phyloP scores from a whole-genome alignment of 1,140 invertebrate genomes.

The Drosophila sechellia region DNA sequence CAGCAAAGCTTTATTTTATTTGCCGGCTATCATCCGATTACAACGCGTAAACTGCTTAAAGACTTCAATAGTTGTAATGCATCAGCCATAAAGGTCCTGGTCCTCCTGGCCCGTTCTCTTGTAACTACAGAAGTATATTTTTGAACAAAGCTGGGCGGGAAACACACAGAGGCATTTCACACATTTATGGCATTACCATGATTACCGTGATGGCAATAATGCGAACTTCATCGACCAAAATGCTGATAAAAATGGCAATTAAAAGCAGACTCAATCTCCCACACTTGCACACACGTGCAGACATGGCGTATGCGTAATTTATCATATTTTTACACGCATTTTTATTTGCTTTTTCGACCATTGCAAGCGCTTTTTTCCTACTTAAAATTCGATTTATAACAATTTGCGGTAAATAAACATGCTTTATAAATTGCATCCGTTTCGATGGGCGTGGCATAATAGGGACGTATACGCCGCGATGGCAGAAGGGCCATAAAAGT shows the following conservation, averaged over 20 bases:
- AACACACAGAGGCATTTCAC: background rate
- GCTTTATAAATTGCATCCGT: conserved; percentile 59
- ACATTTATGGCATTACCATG: conserved; percentile 43
- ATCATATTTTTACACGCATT: conserved; percentile 68
- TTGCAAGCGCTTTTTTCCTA: conserved; percentile 30
- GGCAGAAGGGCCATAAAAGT: too few species aligned
- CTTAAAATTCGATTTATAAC: conserved; percentile 78
- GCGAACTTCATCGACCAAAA: conserved; percentile 32
- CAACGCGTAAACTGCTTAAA: conserved; percentile 25
- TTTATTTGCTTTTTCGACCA: conserved; percentile 60
- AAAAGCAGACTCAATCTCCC: conserved; percentile 44
- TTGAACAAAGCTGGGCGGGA: conserved; percentile 3
- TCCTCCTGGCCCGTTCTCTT: background rate
- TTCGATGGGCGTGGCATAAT: conserved; percentile 17
- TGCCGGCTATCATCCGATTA: conserved; percentile 16
- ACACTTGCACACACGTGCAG: background rate
- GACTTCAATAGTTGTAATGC: conserved; percentile 25
- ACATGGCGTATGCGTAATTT: conserved; percentile 67
- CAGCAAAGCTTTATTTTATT: conserved; percentile 2
- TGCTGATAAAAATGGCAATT: conserved; percentile 68
- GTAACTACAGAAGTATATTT: conserved; percentile 26
- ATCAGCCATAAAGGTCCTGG: conserved; percentile 4
- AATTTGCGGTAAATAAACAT: conserved; percentile 77
- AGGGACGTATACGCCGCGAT: background rate
- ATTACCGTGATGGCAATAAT: conserved; percentile 27